These are phyloP conservation scores for Nymphalis urticae DNA, from an alignment of 2,888 invertebrate genomes.

Conservation along the genomic window DNA sequence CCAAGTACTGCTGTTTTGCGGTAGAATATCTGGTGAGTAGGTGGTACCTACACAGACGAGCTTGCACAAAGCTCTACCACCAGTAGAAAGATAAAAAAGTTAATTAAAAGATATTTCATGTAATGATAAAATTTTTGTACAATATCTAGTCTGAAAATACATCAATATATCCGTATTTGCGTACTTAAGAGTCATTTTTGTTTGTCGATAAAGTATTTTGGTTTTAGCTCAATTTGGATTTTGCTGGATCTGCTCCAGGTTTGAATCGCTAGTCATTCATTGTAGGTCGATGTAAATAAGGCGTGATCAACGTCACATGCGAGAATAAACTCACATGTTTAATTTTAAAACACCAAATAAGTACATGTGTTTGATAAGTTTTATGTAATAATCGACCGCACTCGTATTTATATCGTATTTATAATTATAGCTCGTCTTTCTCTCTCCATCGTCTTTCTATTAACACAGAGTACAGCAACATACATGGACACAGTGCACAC, in stretches of 20 bases:
- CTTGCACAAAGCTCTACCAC: too few relatives aligned
- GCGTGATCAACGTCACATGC: slow-evolving; percentile 15
- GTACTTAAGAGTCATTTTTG: slow-evolving; percentile 1
- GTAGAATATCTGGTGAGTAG: too few relatives aligned
- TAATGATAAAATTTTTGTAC: too few relatives aligned
- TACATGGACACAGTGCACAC: too few relatives aligned
- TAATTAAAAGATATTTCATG: neutral
- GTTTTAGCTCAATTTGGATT: slow-evolving; percentile 26
- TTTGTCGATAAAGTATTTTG: slow-evolving; percentile 8
- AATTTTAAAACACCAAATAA: neutral
- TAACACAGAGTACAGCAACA: too few relatives aligned
- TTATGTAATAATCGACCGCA: neutral
- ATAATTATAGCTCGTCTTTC: too few relatives aligned
- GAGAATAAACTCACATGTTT: neutral
- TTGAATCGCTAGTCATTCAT: slow-evolving; percentile 27
- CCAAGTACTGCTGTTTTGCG: too few relatives aligned
- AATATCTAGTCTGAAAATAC: neutral
- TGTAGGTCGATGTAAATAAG: slow-evolving; percentile 20
- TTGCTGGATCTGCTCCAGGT: slow-evolving; percentile 31
- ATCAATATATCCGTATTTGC: neutral
- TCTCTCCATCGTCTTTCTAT: too few relatives aligned
- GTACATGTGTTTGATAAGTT: neutral
- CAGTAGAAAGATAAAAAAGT: too few relatives aligned
- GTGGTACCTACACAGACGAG: too few relatives aligned
- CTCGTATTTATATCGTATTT: too few relatives aligned